Base-by-base conservation (phyloP, 2,113 vertebrate species). In the Egretta garzetta region DNA sequence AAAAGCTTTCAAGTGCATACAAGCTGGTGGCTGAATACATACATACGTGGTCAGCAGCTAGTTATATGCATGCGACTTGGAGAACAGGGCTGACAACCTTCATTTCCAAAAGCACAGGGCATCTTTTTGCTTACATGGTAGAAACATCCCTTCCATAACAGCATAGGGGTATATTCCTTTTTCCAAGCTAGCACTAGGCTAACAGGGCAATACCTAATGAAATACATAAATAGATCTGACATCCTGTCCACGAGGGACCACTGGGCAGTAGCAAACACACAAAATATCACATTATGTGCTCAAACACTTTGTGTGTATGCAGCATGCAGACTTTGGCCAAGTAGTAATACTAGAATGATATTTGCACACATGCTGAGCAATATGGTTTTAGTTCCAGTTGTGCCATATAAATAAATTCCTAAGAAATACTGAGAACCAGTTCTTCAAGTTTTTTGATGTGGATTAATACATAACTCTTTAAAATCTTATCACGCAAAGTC, bases 221-320 rank as follows among this genome's bases (percentile, higher is more conserved):
- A 96, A 96, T 88, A 96, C 93, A 96, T 95, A 94, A 97, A 96
- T 91, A 95, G 94, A 89, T 70, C 77, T 86, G 97, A 96, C 84
- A 94, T 80, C 23, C 45, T 73, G 55, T 49, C 77, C 93, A 3
- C 23, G 0, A 55, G 97, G 93, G 92, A 94, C 62, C 37, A 70
- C 81, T 66, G 85, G 85, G 80, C 79, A 94, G 79, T n/a, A 92
- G 67, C 63, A 96, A 88, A 91, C 66, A 64, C 87, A 92, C 60
- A 89, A 95, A 92, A 88, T n/a, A 77, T 13, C 21, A 24, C 67
- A 73, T 93, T 88, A 73, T 41, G 39, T 76, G 55, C 89, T 91
- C 73, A 68, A 81, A 87, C 43, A 76, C 12, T 49, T 63, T 50
- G 28, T 53, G 32, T 75, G 80, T 80, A 87, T 96, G 58, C 73